Evolutionary conservation across 2,888 invertebrate species (phyloP), one percentile per base, ranked within the genome.

Genomic region (Rotaria socialis): DNA sequence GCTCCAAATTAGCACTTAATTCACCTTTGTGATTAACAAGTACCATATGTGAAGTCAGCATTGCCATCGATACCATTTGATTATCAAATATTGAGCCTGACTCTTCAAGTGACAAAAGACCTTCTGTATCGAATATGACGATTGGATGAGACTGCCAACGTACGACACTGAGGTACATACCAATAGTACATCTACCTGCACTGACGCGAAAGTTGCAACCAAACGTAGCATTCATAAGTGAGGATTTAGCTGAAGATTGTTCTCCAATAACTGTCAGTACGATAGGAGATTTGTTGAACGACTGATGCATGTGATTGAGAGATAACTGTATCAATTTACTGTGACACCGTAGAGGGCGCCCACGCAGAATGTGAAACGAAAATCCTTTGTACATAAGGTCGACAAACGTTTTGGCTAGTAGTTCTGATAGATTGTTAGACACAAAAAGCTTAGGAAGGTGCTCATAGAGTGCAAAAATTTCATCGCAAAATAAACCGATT

Each of bases 21-120:
- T 85, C 85, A n/a, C 85, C 85, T 85, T 85, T 85, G 41, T 85
- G 85, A 55, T 85, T 85, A 14, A 85, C 47, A 2, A 85, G 24
- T 6, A 85, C 55, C 3, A 80, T 10, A 80, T 85, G 75, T 24
- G 85, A 85, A 10, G 56, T 56, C 16, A 85, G 43, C 41, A 85
- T 56, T 8, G 85, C 60, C 85, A 85, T 85, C 35, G 85, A 27
- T 10, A 67, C 74, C 85, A 85, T 85, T 85, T 80, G 85, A 47
- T 85, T 85, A 56, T 85, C 85, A 56, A 85, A 85, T n/a, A 85
- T 55, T 0, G 75, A 80, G 2, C 58, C 58, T 3, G 47, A 24
- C 74, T 41, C 47, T 52, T 85, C 85, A 10, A 85, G n/a, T 5
- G 85, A 67, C 4, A 67, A 6, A 4, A 85, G 50, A 52, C 85